Evolutionary conservation across 2,113 vertebrate genomes (phyloP), one percentile per base, ranked within the genome.

Genomic region (Origma solitaria): DNA sequence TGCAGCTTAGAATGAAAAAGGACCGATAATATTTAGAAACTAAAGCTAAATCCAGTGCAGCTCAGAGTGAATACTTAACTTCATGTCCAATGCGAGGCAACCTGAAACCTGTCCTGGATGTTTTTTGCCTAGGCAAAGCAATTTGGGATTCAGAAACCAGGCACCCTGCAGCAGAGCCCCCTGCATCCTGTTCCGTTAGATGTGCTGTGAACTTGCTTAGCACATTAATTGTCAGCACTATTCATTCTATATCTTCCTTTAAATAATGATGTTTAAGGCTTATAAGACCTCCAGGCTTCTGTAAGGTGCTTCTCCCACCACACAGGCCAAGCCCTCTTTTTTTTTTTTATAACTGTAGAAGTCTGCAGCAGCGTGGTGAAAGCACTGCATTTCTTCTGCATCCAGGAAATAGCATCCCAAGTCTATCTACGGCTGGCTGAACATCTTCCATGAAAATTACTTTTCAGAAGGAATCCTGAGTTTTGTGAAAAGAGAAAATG

Each of bases 401-500:
- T 24, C 49, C 37, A 42, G 25, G 37, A 28, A 57, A n/a, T 54
- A 82, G 10, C 9, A 86, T 78, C 44, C 33, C 33, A 95, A 53
- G 53, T 79, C 69, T 81, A 3, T 45, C 69, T 56, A 31, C 1
- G 3, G 24, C 60, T 91, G 51, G 38, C 22, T 91, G 69, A 91
- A 78, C 24, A 65, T 61, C 68, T 84, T 91, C 89, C 13, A 7
- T 57, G n/a, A 86, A 96, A 94, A 68, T 31, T 75, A 49, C 33
- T 87, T 92, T 92, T 83, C 5, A 1, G 50, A 82, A 69, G 27
- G 40, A 94, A 85, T 79, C 23, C 44, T 76, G 71, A 40, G 31
- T 49, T 92, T 87, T 87, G 23, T 93, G 66, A 80, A 92, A 90
- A 90, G 72, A n/a, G 62, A 82, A 88, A 90, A 96, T 86, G 49